phyloP scores from a whole-genome alignment of 1,140 invertebrate species.

The Phenacoccus solenopsis region DNA sequence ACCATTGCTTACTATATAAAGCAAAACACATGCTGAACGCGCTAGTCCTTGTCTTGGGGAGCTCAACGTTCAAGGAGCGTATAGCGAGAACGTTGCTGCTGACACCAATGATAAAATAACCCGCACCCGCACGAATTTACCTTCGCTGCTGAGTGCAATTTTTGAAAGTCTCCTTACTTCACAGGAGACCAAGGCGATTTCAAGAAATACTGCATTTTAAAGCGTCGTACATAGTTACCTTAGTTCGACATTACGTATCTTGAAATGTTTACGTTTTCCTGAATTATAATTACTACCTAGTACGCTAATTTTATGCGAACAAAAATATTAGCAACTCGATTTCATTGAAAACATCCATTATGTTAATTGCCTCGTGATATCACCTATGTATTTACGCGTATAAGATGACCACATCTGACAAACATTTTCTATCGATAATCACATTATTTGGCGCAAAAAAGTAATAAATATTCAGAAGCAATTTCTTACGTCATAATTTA shows the following conservation, averaged over 20 bases:
- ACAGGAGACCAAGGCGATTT: not conserved
- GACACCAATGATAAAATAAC: slow-evolving; percentile 1
- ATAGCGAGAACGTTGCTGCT: slow-evolving; percentile 14
- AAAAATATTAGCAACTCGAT: no score
- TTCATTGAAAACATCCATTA: no score
- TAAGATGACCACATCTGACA: no score
- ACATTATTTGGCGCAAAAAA: no score
- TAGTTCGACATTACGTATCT: no score
- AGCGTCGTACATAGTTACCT: not conserved
- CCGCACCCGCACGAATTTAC: not conserved
- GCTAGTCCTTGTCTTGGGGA: slow-evolving; percentile 10
- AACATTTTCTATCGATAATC: no score
- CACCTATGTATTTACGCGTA: no score
- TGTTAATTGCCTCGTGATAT: no score
- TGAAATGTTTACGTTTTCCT: no score
- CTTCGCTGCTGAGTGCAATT: slow-evolving; percentile 1
- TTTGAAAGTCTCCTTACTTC: slow-evolving; percentile 15
- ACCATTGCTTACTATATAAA: not conserved
- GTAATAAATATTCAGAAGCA: not conserved
- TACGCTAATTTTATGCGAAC: no score
- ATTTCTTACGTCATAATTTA: slow-evolving; percentile 62
- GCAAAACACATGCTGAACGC: not conserved
- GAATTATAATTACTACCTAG: no score
- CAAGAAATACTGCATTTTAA: not conserved
- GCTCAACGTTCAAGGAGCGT: slow-evolving; percentile 7